Percentiles rank a stretch among this genome's conserved stretches.
Evolutionary conservation across 2,113 vertebrate species (phyloP).

Genomic region (Rhadina sibilatrix): DNA sequence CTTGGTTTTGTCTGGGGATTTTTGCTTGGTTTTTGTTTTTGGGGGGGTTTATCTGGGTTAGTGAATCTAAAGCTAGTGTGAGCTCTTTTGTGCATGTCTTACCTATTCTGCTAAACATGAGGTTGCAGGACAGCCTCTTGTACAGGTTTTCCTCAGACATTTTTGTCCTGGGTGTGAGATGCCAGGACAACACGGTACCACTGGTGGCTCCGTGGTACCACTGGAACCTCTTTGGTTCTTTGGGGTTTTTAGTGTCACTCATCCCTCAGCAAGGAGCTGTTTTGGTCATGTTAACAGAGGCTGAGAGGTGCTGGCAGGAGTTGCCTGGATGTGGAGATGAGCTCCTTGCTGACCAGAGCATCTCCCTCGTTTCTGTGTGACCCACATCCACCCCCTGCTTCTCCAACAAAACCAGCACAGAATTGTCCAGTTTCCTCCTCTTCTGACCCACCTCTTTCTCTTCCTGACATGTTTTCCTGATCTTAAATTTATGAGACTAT

Average conservation of each 20-base stretch:
- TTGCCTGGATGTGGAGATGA: neutral
- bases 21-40: neutral
- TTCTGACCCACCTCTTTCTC: neutral
- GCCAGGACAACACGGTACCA: neutral
- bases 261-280: neutral
- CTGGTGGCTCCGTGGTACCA: neutral
- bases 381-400: neutral
- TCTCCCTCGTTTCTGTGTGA: neutral
- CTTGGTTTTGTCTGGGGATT: neutral
- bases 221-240: neutral
- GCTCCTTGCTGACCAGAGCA: neutral
- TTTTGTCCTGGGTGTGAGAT: accelerated
- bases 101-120: neutral
- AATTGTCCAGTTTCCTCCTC: neutral
- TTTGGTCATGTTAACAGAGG: neutral
- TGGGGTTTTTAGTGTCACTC: neutral
- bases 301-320: neutral
- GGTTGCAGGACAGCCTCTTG: neutral
- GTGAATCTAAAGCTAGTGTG: neutral
- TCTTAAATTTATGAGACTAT: neutral
- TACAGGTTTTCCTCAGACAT: neutral
- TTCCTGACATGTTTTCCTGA: neutral
- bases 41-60: neutral
- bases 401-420: neutral
- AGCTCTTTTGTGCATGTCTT: neutral